phyloP scores from a whole-genome alignment of 92 coral and sea anemone genomes.

The Montipora capitata region DNA sequence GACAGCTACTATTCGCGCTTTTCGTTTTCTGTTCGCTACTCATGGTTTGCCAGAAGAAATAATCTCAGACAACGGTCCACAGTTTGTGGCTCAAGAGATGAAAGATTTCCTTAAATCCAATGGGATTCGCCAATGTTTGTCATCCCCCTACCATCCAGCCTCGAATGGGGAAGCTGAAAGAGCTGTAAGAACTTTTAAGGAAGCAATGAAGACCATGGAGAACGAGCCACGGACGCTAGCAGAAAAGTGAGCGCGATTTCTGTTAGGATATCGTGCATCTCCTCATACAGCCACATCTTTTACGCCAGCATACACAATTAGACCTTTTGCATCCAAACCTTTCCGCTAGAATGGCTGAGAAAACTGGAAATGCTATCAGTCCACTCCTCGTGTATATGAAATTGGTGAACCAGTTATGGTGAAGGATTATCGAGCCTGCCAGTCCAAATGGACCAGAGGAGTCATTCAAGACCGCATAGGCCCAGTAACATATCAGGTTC shows the following conservation, averaged over 20 bases:
- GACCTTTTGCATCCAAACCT: background rate
- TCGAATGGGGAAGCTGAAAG: no score
- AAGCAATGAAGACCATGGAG: background rate
- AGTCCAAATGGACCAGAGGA: constrained; percentile 44
- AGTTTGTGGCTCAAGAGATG: constrained; percentile 4
- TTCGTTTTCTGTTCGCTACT: constrained; percentile 52
- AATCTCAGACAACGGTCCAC: background rate
- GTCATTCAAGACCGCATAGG: constrained; percentile 27
- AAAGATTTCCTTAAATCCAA: no score
- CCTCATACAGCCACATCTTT: constrained; percentile 70
- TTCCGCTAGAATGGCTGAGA: constrained; percentile 8
- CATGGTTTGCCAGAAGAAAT: no score
- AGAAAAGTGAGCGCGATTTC: constrained; percentile 23
- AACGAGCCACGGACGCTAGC: background rate
- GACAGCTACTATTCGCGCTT: constrained; percentile 43
- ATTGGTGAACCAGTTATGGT: constrained; percentile 61
- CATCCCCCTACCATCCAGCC: background rate
- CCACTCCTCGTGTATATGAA: background rate
- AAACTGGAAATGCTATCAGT: background rate
- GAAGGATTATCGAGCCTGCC: constrained; percentile 28
- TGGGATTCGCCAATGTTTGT: background rate
- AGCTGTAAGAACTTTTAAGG: background rate
- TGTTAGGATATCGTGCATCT: constrained; percentile 53
- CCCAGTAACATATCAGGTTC: constrained; percentile 69
- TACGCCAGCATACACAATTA: constrained; percentile 47